phyloP scores from a whole-genome alignment of 2,113 vertebrate species.

The Limanda limanda region DNA sequence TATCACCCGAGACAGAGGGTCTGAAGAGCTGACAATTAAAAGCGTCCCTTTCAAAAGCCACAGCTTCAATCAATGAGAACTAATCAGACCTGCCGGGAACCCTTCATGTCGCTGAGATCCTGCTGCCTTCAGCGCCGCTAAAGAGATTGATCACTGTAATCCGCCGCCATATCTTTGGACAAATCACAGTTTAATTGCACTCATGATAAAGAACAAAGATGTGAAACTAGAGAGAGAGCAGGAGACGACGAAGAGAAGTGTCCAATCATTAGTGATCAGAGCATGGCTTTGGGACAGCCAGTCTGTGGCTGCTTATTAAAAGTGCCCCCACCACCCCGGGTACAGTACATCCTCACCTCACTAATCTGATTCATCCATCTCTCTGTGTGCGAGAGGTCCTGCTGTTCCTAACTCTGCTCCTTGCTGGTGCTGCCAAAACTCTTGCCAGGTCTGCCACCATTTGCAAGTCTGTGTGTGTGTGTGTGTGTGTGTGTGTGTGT shows the following conservation, averaged over 20 bases:
- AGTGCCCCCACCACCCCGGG: neutral
- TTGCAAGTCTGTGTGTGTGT: neutral
- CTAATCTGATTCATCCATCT: conserved; percentile 19
- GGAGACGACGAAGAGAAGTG: conserved; percentile 5
- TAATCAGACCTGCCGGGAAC: conserved; percentile 48
- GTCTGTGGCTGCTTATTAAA: conserved; percentile 34
- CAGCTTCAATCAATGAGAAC: conserved; percentile 35
- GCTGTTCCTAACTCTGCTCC: neutral
- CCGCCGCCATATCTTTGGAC: conserved; percentile 38
- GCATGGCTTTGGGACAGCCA: conserved; percentile 32
- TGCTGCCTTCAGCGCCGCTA: conserved; percentile 16
- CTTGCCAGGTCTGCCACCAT: neutral
- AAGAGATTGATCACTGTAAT: conserved; percentile 33
- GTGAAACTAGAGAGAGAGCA: conserved; percentile 1
- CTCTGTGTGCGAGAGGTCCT: conserved; percentile 6
- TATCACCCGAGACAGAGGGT: conserved; percentile 18
- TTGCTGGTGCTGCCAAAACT: conserved; percentile 5
- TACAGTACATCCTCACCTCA: neutral
- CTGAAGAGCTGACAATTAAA: conserved; percentile 48
- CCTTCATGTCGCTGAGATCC: conserved; percentile 25
- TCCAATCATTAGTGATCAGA: conserved; percentile 55
- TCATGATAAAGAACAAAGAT: conserved; percentile 35
- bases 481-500: neutral
- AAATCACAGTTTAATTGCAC: conserved; percentile 51
- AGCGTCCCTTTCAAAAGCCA: conserved; percentile 37